phyloP scores from a whole-genome alignment of 2,113 vertebrate genomes.

The Eretmodus cyanostictus region DNA sequence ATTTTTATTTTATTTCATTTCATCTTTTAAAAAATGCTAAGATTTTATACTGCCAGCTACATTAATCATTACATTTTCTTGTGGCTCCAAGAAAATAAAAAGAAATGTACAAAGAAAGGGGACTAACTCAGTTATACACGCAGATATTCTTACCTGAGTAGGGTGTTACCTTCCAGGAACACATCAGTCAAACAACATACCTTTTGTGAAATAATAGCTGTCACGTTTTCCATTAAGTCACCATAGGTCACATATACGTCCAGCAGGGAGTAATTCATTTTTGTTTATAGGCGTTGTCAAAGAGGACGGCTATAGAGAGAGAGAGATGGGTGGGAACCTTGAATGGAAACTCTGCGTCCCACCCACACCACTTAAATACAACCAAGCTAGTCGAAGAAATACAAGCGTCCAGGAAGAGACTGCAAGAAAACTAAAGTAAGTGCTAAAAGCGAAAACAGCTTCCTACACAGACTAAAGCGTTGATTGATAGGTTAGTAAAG shows the following conservation, averaged over 20 bases:
- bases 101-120: neutral
- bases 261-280: neutral
- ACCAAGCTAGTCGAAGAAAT: neutral
- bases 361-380: conserved; percentile 29
- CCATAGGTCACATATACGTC: neutral
- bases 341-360: conserved; percentile 52
- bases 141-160: neutral
- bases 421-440: conserved; percentile 17
- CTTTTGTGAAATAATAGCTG: neutral
- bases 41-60: neutral
- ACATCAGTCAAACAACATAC: neutral
- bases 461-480: neutral
- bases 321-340: conserved; percentile 2
- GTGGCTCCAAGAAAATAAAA: neutral
- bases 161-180: neutral
- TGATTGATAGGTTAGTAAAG: accelerated
- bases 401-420: conserved; percentile 4
- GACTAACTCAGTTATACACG: neutral
- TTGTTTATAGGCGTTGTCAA: neutral
- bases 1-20: neutral
- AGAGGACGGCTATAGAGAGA: neutral
- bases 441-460: neutral
- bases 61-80: neutral
- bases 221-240: conserved; percentile 8
- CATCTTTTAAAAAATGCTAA: neutral